Evolutionary conservation across 92 coral and sea anemone genomes (phyloP).

Genomic region (Scolanthus callimorphus): DNA sequence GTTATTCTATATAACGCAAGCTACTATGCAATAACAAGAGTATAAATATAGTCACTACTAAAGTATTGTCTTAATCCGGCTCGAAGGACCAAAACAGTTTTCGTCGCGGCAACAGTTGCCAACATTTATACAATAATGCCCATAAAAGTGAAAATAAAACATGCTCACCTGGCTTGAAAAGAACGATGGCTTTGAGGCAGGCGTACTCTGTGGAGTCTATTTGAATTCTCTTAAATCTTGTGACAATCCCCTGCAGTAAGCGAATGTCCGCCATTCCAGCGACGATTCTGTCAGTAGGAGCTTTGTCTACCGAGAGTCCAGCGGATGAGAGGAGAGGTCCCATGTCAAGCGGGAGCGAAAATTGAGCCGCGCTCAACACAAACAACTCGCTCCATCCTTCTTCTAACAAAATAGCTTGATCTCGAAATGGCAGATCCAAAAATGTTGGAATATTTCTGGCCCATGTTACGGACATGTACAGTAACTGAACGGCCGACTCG

Average conservation of each 20-base stretch:
- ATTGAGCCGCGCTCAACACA: constrained; percentile 91
- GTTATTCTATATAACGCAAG: too few species aligned
- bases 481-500: constrained; percentile 91
- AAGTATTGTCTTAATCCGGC: too few species aligned
- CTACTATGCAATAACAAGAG: too few species aligned
- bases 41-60: too few species aligned
- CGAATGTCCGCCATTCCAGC: constrained; percentile 97
- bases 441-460: constrained; percentile 97
- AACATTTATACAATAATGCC: too few species aligned
- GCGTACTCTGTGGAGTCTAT: constrained; percentile 95
- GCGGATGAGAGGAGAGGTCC: constrained; percentile 87
- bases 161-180: constrained; percentile 94
- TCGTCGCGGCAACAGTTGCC: too few species aligned
- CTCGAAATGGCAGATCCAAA: constrained; percentile 96
- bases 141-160: too few species aligned
- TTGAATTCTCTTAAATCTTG: constrained; percentile 85
- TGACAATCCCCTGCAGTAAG: constrained; percentile 79
- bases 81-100: too few species aligned
- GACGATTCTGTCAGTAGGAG: constrained; percentile 75
- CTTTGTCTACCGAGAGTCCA: constrained; percentile 75
- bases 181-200: constrained; percentile 90
- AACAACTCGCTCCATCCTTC: constrained; percentile 99
- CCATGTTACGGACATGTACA: constrained; percentile 99
- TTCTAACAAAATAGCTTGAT: constrained; percentile 96
- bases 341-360: constrained; percentile 87